Percentiles rank a stretch among this genome's conserved stretches.
Conservation (phyloP, 2,888 invertebrate genomes). For the Hymenopus coronatus region DNA sequence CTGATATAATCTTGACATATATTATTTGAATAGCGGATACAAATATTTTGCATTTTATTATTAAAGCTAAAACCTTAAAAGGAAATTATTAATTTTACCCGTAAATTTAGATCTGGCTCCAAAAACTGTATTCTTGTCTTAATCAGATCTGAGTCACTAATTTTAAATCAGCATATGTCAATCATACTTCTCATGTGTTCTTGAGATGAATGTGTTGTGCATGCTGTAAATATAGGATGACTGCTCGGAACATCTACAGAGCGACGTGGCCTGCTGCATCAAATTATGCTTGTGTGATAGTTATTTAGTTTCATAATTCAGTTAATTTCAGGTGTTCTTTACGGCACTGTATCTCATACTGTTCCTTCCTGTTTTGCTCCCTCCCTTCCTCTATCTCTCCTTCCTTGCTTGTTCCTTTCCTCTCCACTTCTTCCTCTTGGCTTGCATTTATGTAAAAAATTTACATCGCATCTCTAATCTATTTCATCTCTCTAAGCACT, state of each 20-base stretch:
- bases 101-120: too few species aligned
- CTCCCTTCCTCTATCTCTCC: neutral
- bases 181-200: neutral
- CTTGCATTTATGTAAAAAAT: neutral
- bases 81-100: too few species aligned
- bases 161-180: neutral
- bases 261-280: neutral
- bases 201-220: neutral
- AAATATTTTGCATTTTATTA: too few species aligned
- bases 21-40: too few species aligned
- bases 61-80: too few species aligned
- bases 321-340: neutral
- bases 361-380: neutral
- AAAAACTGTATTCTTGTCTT: neutral
- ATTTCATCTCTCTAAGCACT: neutral
- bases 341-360: neutral
- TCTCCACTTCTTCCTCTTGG: neutral
- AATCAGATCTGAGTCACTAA: neutral
- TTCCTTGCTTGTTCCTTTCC: neutral
- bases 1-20: too few species aligned
- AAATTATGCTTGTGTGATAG: neutral
- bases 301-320: neutral
- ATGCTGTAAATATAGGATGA: constrained; percentile 10
- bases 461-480: neutral
- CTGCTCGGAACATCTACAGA: neutral